Conservation (phyloP, 2,888 invertebrate genomes). For the Sarcophaga variegata region DNA sequence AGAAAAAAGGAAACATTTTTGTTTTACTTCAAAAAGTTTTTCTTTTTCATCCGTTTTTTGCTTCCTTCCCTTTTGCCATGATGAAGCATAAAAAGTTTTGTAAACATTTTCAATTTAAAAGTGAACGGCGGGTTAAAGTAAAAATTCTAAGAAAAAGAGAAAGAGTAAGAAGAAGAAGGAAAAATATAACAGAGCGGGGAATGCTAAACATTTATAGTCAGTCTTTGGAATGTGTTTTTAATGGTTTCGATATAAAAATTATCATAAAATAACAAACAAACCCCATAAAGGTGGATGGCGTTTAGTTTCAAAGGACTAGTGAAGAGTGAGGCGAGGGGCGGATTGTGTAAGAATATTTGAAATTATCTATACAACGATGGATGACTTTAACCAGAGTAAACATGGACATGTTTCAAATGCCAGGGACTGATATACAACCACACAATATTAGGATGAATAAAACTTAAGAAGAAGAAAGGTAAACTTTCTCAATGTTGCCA, state of each 20-base stretch:
- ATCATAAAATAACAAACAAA: slow-evolving; percentile 28
- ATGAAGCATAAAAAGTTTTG: not conserved
- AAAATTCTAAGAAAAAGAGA: not conserved
- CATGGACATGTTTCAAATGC: not conserved
- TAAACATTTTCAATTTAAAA: slow-evolving; percentile 26
- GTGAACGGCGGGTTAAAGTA: not conserved
- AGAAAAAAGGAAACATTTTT: too few relatives aligned
- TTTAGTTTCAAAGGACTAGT: not conserved
- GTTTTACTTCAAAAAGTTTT: not conserved
- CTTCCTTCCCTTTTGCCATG: not conserved
- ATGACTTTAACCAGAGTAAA: not conserved
- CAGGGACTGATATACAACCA: not conserved
- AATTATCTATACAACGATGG: not conserved
- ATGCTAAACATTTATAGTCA: slow-evolving; percentile 9
- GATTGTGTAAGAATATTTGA: not conserved
- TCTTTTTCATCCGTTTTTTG: not conserved
- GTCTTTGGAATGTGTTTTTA: slow-evolving; percentile 38
- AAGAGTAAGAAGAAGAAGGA: slow-evolving; percentile 31
- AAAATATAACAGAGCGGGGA: not conserved
- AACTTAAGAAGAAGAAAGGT: not conserved
- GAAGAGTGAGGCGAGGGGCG: not conserved
- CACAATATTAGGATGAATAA: not conserved
- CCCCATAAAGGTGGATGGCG: not conserved
- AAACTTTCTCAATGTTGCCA: slow-evolving; percentile 31
- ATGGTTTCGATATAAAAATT: slow-evolving; percentile 47